Base-by-base conservation (phyloP, 1,140 invertebrate species). In the Holcopasites calliopsidis region DNA sequence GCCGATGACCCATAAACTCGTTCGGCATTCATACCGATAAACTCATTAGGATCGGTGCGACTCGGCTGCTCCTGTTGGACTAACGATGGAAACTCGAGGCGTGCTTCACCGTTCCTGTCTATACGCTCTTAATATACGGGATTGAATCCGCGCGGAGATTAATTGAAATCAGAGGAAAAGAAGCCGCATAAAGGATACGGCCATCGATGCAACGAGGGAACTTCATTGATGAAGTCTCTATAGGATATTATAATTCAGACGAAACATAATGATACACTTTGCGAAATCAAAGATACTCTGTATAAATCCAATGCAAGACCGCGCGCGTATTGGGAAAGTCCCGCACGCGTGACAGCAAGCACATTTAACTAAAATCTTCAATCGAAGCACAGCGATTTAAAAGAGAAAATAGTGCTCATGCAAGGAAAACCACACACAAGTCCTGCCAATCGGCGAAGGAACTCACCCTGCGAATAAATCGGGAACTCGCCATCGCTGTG, bases 401-500 rank as follows among this genome's bases (percentile, higher is more conserved):
- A n/a, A n/a, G n/a, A n/a, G n/a, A n/a, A n/a, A n/a, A n/a, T n/a
- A n/a, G n/a, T n/a, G n/a, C n/a, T n/a, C n/a, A n/a, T n/a, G n/a
- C n/a, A n/a, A n/a, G n/a, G n/a, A n/a, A n/a, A n/a, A n/a, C n/a
- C n/a, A n/a, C n/a, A n/a, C n/a, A n/a, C n/a, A n/a, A n/a, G n/a
- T n/a, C n/a, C n/a, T n/a, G n/a, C n/a, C n/a, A n/a, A n/a, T n/a
- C n/a, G n/a, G n/a, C n/a, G n/a, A n/a, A n/a, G 5, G 1, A n/a
- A 79, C 84, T 82, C 89, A 92, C 91, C 91, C 88, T 91, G 89
- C 47, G 92, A 92, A 89, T 96, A 96, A 89, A 95, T 94, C 81
- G 95, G 95, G 91, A 96, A 96, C 91, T 96, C 95, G 85, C 95
- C 95, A 87, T 96, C 95, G 87, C 95, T 95, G 91, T 95, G 94